Conservation (phyloP, 2,888 invertebrate genomes). For the Auanema freiburgensis region DNA sequence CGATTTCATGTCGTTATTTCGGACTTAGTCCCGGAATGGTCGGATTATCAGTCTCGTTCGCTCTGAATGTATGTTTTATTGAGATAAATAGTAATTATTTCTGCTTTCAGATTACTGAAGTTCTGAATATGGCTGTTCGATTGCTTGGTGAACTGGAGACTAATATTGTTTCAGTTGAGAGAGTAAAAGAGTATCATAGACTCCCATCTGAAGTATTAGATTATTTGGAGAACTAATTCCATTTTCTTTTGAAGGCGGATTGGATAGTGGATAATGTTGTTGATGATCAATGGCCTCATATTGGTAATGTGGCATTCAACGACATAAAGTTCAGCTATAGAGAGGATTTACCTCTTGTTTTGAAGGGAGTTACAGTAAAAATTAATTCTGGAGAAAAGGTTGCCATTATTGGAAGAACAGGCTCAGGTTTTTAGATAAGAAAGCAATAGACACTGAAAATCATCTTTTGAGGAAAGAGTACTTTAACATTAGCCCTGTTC, state of each 20-base stretch:
- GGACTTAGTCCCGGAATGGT: slow-evolving; percentile 68
- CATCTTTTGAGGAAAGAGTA: slow-evolving; percentile 35
- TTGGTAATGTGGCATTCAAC: slow-evolving; percentile 60
- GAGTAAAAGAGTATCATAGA: slow-evolving; percentile 84
- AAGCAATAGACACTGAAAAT: slow-evolving; percentile 3
- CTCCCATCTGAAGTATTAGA: slow-evolving; percentile 24
- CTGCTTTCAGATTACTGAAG: slow-evolving; percentile 31
- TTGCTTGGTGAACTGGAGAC: slow-evolving; percentile 96
- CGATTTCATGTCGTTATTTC: slow-evolving; percentile 68
- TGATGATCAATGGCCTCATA: slow-evolving; percentile 59
- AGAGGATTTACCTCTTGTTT: slow-evolving; percentile 74
- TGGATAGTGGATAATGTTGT: slow-evolving; percentile 23
- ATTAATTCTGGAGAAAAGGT: slow-evolving; percentile 72
- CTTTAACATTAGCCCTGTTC: slow-evolving; percentile 53
- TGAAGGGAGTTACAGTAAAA: slow-evolving; percentile 77
- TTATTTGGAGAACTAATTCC: neutral
- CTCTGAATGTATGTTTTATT: slow-evolving; percentile 26
- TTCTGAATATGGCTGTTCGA: slow-evolving; percentile 71
- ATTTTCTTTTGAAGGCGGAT: slow-evolving; percentile 21
- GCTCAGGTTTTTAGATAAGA: slow-evolving; percentile 50
- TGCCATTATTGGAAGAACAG: slow-evolving; percentile 65
- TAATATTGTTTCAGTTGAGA: slow-evolving; percentile 92
- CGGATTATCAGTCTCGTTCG: slow-evolving; percentile 69
- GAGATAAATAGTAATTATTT: too few species aligned
- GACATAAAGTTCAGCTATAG: slow-evolving; percentile 60